Evolutionary conservation across 2,888 invertebrate species (phyloP), one percentile per base, ranked within the genome.

Genomic region (Amphiduros pacificus): DNA sequence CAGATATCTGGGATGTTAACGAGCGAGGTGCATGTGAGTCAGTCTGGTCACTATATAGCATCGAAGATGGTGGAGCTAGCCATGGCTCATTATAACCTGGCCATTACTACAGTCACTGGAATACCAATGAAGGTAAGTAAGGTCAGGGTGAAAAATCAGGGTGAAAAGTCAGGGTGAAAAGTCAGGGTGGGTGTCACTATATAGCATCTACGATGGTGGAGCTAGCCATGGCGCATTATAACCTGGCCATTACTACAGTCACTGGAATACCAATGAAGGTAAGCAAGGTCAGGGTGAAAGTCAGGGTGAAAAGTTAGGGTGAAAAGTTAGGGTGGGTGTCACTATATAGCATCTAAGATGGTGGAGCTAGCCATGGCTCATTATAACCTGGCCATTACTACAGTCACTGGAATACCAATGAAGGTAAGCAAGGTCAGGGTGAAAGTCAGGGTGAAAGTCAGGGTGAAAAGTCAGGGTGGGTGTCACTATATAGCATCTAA

Each of bases 401-500:
- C 97, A 0, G 97, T 99, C 0, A 96, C 96, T 5, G 97, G 74
- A 2, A 98, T 98, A 74, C 99, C 99, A 1, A 99, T 99, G 99
- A 99, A 99, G 79, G 85, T 83, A 68, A 61, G n/a, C n/a, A n/a
- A n/a, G n/a, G n/a, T n/a, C n/a, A n/a, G n/a, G n/a, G n/a, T n/a
- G n/a, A n/a, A n/a, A n/a, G n/a, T n/a, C n/a, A n/a, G n/a, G n/a
- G n/a, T n/a, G n/a, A n/a, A n/a, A n/a, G n/a, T n/a, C n/a, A n/a
- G n/a, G n/a, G n/a, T n/a, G n/a, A n/a, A n/a, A n/a, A n/a, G n/a
- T n/a, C n/a, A n/a, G n/a, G n/a, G n/a, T n/a, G n/a, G n/a, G n/a
- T n/a, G n/a, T n/a, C n/a, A n/a, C n/a, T n/a, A n/a, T n/a, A n/a
- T 80, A 44, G 77, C 79, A 62, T 72, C 73, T 57, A 82, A 80